Percentiles rank a stretch among this genome's conserved stretches.
phyloP scores from a whole-genome alignment of 2,797 vertebrate species.

The Poeciliopsis infans region DNA sequence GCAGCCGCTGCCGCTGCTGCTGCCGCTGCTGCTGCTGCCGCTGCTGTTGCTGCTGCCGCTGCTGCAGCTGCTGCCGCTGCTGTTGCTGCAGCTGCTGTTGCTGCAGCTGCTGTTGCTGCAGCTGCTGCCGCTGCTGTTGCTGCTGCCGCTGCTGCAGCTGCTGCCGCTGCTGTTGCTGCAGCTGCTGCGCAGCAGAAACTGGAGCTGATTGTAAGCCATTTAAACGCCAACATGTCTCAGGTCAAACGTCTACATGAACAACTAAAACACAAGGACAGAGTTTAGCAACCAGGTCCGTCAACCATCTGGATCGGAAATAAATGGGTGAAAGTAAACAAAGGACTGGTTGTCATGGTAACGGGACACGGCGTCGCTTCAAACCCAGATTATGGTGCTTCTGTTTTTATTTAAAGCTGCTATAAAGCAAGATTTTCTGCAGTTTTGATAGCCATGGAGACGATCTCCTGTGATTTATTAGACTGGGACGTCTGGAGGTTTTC shows the following conservation, averaged over 20 bases:
- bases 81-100: too few species aligned
- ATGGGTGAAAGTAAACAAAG: not conserved
- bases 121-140: too few species aligned
- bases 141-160: too few species aligned
- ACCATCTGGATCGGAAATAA: not conserved
- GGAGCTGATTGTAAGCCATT: not conserved
- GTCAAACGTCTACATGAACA: not conserved
- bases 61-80: too few species aligned
- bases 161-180: too few species aligned
- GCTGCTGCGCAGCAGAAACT: not conserved
- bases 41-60: too few species aligned
- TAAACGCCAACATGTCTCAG: not conserved
- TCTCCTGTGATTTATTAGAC: not conserved
- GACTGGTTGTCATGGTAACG: not conserved
- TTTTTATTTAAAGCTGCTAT: not conserved
- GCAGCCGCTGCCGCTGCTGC: too few species aligned
- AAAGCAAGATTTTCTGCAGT: not conserved
- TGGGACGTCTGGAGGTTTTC: not conserved
- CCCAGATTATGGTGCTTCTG: not conserved
- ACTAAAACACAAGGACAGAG: not conserved
- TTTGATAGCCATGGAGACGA: not conserved
- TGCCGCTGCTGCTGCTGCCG: too few species aligned
- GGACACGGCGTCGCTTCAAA: not conserved
- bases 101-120: too few species aligned
- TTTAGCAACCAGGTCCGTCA: not conserved